Base-by-base conservation (phyloP, 2,113 vertebrate genomes). In the Galemys pyrenaicus region DNA sequence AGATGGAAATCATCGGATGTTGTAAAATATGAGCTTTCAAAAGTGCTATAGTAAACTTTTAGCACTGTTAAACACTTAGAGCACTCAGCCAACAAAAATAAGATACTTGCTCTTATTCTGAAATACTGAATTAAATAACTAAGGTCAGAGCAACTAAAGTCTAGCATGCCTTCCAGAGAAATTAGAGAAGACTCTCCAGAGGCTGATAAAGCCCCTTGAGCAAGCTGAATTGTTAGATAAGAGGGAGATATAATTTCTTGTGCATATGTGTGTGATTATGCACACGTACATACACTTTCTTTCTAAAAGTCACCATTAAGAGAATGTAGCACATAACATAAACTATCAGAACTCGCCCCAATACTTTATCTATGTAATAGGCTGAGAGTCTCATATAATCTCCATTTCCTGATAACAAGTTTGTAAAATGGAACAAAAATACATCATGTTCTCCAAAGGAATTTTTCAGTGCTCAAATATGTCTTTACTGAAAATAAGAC, bases 351-450 rank as follows among this genome's bases (percentile, higher is more conserved):
- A 64, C 46, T 79, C 89, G 51, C 91, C 92, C 95, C 73, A 87
- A 87, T 96, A 95, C 20, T 12, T 83, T 0, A 70, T 80, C 26
- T 87, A 26, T 54, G 44, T 85, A 71, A 24, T 0, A 51, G 26
- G 92, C 10, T 67, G 89, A 96, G 46, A 54, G 20, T 60, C 46
- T 96, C 88, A 87, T 26, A 64, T 58, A 83, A 89, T 96, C 84
- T 93, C 68, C 70, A 77, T 88, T 64, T 70, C 39, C 51, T 91
- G 77, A 82, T 92, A 95, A 96, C 85, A 92, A 39, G 58, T 37
- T 81, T 94, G 9, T 74, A 73, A 93, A 85, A 93, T 93, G 41
- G 71, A 89, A 79, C 62, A 96, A 97, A 96, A 94, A 86, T 28
- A 93, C 78, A 81, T 65, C 89, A 37, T 81, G 60, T 93, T 87